Conservation (phyloP, 2,888 invertebrate genomes). For the Epistrophe eligans region DNA sequence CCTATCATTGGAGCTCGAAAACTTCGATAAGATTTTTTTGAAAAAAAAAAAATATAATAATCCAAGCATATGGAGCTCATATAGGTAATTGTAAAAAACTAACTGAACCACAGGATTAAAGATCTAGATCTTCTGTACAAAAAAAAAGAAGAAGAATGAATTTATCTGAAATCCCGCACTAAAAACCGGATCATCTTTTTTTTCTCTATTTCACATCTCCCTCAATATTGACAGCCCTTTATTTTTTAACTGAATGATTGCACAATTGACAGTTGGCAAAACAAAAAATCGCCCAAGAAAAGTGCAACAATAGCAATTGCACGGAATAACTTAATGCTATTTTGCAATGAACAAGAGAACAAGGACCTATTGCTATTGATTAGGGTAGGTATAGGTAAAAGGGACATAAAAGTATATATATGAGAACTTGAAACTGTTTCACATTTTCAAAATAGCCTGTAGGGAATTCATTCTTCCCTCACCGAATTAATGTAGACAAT, state of each 20-base stretch:
- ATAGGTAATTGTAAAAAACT: neutral
- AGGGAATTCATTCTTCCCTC: constrained; percentile 37
- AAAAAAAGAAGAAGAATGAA: constrained; percentile 30
- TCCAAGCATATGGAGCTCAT: constrained; percentile 35
- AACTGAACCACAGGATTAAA: constrained; percentile 32
- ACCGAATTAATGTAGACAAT: neutral
- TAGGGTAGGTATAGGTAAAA: neutral
- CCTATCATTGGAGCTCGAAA: constrained; percentile 30
- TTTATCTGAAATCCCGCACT: constrained; percentile 69
- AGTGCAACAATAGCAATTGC: constrained; percentile 70
- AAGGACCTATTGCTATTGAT: constrained; percentile 37
- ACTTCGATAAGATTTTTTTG: neutral
- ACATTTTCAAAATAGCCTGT: constrained; percentile 28
- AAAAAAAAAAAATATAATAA: constrained; percentile 3
- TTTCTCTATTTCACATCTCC: constrained; percentile 35
- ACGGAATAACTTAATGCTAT: constrained; percentile 66
- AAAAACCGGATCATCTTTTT: constrained; percentile 71
- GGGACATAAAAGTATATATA: neutral
- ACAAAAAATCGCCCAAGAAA: constrained; percentile 62
- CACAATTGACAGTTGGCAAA: constrained; percentile 73
- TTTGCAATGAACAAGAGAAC: constrained; percentile 51
- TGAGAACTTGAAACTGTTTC: constrained; percentile 67
- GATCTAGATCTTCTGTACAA: neutral
- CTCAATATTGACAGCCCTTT: constrained; percentile 25
- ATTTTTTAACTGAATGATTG: constrained; percentile 45